A percentile compares a stretch with the other conserved stretches of the same genome.
These are phyloP conservation scores for Dastarcus helophoroides DNA, from an alignment of 2,888 invertebrate genomes.

Conservation along the genomic window DNA sequence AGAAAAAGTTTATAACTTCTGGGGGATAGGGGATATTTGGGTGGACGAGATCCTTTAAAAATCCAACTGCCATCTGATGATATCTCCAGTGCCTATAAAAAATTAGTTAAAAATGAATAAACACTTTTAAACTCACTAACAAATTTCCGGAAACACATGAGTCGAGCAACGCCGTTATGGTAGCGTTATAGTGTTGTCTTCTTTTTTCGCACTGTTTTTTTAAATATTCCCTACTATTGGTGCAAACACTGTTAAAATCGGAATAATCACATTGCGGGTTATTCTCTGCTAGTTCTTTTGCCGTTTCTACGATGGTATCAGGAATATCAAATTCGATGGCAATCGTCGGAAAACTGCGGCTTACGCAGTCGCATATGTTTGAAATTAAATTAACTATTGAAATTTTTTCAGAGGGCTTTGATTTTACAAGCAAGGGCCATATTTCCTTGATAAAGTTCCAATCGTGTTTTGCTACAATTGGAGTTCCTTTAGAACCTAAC, in stretches of 20 bases:
- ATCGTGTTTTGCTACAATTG: conserved; percentile 58
- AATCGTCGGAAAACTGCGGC: conserved; percentile 50
- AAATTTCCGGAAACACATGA: conserved; percentile 44
- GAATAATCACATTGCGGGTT: conserved; percentile 32
- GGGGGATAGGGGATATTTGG: conserved; percentile 55
- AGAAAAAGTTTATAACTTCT: conserved; percentile 50
- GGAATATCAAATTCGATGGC: conserved; percentile 48
- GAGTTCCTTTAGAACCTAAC: conserved; percentile 51
- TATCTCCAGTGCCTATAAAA: conserved; percentile 69
- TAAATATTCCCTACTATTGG: conserved; percentile 32
- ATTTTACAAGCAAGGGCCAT: conserved; percentile 69
- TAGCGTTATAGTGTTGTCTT: conserved; percentile 40
- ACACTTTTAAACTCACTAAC: conserved; percentile 25
- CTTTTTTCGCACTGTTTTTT: conserved; percentile 38
- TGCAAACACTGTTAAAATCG: conserved; percentile 33
- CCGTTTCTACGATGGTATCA: conserved; percentile 40
- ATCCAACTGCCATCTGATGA: conserved; percentile 59
- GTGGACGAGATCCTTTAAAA: conserved; percentile 61
- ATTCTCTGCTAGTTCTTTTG: conserved; percentile 36
- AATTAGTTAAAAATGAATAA: not conserved
- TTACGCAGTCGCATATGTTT: conserved; percentile 42
- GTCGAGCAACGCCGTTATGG: conserved; percentile 41
- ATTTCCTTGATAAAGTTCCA: conserved; percentile 61
- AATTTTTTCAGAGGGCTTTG: conserved; percentile 76
- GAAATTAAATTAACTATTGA: conserved; percentile 60